These are phyloP conservation scores for Dendrolimus punctatus DNA, from an alignment of 1,140 invertebrate genomes.

Conservation along the genomic window DNA sequence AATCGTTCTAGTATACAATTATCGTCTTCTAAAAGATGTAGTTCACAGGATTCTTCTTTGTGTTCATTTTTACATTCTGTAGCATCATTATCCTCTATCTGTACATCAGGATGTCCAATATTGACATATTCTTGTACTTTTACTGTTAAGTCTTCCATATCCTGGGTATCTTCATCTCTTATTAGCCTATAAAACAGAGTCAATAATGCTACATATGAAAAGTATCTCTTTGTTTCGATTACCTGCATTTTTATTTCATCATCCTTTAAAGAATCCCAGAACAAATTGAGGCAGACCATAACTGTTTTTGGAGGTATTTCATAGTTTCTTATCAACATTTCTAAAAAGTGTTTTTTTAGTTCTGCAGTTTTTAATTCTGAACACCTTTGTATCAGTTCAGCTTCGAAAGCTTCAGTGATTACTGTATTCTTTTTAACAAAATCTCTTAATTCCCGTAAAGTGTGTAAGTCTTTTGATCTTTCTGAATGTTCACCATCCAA, in stretches of 20 bases:
- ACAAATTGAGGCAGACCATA: slow-evolving; percentile 66
- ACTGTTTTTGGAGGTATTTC: slow-evolving; percentile 73
- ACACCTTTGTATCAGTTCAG: slow-evolving; percentile 69
- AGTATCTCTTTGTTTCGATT: slow-evolving; percentile 42
- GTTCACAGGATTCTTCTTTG: slow-evolving; percentile 16
- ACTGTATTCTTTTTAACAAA: slow-evolving; percentile 71
- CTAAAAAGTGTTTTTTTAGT: slow-evolving; percentile 80
- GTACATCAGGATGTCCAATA: slow-evolving; percentile 6
- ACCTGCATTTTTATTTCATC: slow-evolving; percentile 25
- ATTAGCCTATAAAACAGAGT: slow-evolving; percentile 46
- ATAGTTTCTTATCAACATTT: slow-evolving; percentile 79
- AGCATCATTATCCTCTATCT: slow-evolving; percentile 13
- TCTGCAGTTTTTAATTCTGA: slow-evolving; percentile 83
- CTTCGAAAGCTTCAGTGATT: slow-evolving; percentile 66
- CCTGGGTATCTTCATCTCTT: slow-evolving; percentile 31
- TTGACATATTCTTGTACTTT: slow-evolving; percentile 29
- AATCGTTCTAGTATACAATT: slow-evolving; percentile 57
- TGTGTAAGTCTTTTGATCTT: slow-evolving; percentile 88
- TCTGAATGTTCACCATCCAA: slow-evolving; percentile 90
- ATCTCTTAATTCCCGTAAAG: slow-evolving; percentile 85
- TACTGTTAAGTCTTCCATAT: slow-evolving; percentile 31
- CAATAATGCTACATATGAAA: slow-evolving; percentile 37
- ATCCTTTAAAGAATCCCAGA: slow-evolving; percentile 50
- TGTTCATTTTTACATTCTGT: slow-evolving; percentile 8
- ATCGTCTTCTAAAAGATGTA: slow-evolving; percentile 54